phyloP scores from a whole-genome alignment of 1,140 invertebrate genomes.

The Atta cephalotes region DNA sequence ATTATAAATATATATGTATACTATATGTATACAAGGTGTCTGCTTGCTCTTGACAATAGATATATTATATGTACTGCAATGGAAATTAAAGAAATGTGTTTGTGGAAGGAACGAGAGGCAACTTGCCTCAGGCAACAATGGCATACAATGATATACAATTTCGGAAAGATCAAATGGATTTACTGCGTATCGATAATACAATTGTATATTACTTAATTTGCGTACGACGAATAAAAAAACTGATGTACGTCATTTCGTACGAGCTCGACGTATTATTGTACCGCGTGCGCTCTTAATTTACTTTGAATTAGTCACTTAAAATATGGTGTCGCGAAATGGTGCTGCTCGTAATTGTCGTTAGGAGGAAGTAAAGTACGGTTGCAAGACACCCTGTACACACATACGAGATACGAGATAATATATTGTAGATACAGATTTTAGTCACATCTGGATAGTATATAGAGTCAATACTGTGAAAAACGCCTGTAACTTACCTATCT shows the following conservation, averaged over 20 bases:
- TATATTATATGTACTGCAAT: neutral
- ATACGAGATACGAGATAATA: constrained; percentile 77
- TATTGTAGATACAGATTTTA: constrained; percentile 85
- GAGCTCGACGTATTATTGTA: constrained; percentile 30
- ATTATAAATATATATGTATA: constrained; percentile 48
- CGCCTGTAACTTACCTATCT: constrained; percentile 80
- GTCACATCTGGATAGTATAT: constrained; percentile 82
- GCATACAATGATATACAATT: constrained; percentile 8
- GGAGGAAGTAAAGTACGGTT: constrained; percentile 32
- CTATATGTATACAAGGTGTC: constrained; percentile 59
- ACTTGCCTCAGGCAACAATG: neutral
- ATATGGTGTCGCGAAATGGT: constrained; percentile 39
- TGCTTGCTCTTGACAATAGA: constrained; percentile 40
- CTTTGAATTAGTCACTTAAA: constrained; percentile 3
- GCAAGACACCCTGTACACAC: constrained; percentile 71
- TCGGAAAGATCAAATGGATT: constrained; percentile 19
- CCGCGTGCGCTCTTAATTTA: constrained; percentile 1
- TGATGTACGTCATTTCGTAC: neutral
- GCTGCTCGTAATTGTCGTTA: constrained; percentile 33
- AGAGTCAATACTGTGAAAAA: constrained; percentile 84
- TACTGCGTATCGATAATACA: constrained; percentile 46
- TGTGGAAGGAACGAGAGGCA: neutral
- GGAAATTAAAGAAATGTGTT: constrained; percentile 31
- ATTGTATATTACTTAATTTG: constrained; percentile 60
- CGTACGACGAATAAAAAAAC: constrained; percentile 43